phyloP scores from a whole-genome alignment of 1,140 invertebrate species.

The Drosophila saltans region DNA sequence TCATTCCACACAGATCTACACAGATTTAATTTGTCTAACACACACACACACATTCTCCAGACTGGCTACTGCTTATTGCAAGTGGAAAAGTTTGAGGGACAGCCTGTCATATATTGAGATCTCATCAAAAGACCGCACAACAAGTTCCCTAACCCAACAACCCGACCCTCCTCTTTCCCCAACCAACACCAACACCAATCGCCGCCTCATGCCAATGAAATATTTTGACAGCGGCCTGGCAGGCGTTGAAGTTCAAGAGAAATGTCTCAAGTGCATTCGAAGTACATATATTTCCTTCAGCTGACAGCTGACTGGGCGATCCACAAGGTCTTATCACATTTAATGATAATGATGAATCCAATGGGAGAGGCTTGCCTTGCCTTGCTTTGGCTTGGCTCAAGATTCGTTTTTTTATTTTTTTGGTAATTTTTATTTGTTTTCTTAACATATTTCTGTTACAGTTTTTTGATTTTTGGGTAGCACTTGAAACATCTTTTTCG shows the following conservation, averaged over 20 bases:
- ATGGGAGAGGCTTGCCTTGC: slow-evolving; percentile 32
- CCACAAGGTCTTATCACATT: slow-evolving; percentile 67
- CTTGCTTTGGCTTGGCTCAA: neutral
- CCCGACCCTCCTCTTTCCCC: neutral
- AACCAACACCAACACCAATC: neutral
- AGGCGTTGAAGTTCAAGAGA: slow-evolving; percentile 80
- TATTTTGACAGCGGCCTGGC: slow-evolving; percentile 77
- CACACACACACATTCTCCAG: slow-evolving; percentile 9
- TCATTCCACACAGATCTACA: slow-evolving; percentile 68
- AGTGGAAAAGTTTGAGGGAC: slow-evolving; percentile 23
- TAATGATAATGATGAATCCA: slow-evolving; percentile 65
- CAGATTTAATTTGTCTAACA: slow-evolving; percentile 79
- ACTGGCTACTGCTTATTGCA: neutral
- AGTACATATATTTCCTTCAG: slow-evolving; percentile 56
- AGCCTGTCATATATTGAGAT: slow-evolving; percentile 75
- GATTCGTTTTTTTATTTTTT: slow-evolving; percentile 9
- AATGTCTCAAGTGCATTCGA: slow-evolving; percentile 80
- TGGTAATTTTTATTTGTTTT: slow-evolving; percentile 49
- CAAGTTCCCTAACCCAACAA: slow-evolving; percentile 43
- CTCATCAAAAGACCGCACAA: slow-evolving; percentile 79
- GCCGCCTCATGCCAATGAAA: slow-evolving; percentile 58
- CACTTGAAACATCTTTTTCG: slow-evolving; percentile 46
- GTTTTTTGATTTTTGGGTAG: slow-evolving; percentile 17
- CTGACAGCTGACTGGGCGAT: slow-evolving; percentile 66
- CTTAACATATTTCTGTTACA: slow-evolving; percentile 63